Evolutionary conservation across 2,797 vertebrate genomes (phyloP).

Genomic region (Cephalopachus bancanus): DNA sequence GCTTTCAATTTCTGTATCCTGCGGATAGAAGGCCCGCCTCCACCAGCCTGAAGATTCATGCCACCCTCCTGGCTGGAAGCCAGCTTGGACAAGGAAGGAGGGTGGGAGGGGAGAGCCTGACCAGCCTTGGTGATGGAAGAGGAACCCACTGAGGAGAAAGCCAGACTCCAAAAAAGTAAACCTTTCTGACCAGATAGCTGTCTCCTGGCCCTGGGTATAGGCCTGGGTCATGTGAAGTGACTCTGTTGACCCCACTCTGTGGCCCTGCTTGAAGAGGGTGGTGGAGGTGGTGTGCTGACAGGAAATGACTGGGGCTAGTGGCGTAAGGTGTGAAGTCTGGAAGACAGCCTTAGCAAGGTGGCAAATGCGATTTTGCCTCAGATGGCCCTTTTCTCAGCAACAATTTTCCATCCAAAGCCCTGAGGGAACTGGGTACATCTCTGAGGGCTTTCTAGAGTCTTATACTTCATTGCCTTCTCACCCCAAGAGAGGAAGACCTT

Average conservation of each 20-base stretch:
- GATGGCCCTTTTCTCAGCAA: background rate
- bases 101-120: background rate
- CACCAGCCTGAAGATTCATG: background rate
- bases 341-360: background rate
- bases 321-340: rapidly evolving
- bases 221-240: background rate
- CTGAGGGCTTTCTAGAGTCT: constrained; percentile 31
- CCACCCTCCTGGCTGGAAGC: background rate
- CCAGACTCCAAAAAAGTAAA: background rate
- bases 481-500: background rate
- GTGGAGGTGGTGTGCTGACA: background rate
- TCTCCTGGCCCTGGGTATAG: background rate
- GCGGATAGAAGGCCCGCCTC: background rate
- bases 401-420: background rate
- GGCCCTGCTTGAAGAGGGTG: background rate
- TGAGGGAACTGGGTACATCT: background rate
- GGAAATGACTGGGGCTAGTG: background rate
- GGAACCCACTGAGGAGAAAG: background rate
- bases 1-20: background rate
- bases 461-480: background rate
- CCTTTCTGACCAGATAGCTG: background rate
- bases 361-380: too few species aligned
- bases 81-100: background rate
- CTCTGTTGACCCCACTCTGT: background rate
- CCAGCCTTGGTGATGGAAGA: background rate